These are phyloP conservation scores for Exocentrus adspersus DNA, from an alignment of 2,888 invertebrate genomes.

Conservation along the genomic window DNA sequence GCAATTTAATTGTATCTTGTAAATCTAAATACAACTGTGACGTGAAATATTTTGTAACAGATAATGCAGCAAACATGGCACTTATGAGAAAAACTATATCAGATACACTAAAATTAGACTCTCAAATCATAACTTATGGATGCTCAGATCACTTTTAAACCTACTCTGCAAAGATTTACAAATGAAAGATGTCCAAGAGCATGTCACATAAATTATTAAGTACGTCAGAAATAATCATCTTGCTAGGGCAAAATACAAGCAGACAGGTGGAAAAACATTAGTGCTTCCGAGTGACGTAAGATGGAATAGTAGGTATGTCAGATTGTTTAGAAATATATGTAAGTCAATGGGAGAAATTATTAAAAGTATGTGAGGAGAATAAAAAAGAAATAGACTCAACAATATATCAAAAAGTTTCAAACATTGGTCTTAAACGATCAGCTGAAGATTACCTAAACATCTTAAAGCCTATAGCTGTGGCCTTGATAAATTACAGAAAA, in stretches of 20 bases:
- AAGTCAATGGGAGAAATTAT: slow-evolving; percentile 5
- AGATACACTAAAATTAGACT: slow-evolving; percentile 7
- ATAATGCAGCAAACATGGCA: slow-evolving; percentile 16
- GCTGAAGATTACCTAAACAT: too few relatives aligned
- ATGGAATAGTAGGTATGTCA: slow-evolving; percentile 8
- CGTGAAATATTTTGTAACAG: slow-evolving; percentile 17
- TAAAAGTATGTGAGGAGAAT: slow-evolving; percentile 8
- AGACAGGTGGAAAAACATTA: slow-evolving; percentile 31
- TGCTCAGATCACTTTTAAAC: slow-evolving; percentile 27
- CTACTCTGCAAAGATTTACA: slow-evolving; percentile 33
- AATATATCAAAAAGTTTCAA: too few relatives aligned
- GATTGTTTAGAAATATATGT: slow-evolving; percentile 11
- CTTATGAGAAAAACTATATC: slow-evolving; percentile 10
- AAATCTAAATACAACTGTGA: neutral
- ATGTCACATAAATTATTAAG: slow-evolving; percentile 30
- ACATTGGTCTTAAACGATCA: too few relatives aligned
- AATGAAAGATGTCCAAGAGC: slow-evolving; percentile 28
- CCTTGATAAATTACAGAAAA: slow-evolving; percentile 30
- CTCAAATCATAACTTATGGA: slow-evolving; percentile 10
- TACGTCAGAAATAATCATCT: slow-evolving; percentile 36
- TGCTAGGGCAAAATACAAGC: slow-evolving; percentile 31
- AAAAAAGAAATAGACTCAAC: slow-evolving; percentile 19
- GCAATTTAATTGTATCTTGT: slow-evolving; percentile 7
- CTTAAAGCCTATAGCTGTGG: too few relatives aligned
- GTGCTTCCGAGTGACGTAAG: slow-evolving; percentile 42